phyloP scores from a whole-genome alignment of 2,113 vertebrate genomes.

The Sinocyclocheilus anophthalmus region DNA sequence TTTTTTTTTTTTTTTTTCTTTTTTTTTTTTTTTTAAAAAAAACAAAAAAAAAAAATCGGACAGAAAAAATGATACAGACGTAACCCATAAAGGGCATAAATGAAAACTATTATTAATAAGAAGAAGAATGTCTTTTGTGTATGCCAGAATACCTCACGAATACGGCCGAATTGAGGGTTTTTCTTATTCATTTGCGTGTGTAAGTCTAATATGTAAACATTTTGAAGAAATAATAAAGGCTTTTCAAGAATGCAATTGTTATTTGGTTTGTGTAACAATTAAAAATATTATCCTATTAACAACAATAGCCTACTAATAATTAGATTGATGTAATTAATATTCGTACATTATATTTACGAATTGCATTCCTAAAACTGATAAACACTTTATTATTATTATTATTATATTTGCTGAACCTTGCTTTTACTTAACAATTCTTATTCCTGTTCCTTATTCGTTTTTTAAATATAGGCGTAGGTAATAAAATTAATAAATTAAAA shows the following conservation, averaged over 20 bases:
- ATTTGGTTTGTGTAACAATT: slow-evolving; percentile 14
- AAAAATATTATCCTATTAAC: background rate
- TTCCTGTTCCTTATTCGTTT: background rate
- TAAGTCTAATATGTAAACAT: slow-evolving; percentile 39
- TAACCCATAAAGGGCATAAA: background rate
- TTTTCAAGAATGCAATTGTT: slow-evolving; percentile 16
- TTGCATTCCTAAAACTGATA: background rate
- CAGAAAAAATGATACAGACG: background rate
- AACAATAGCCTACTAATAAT: background rate
- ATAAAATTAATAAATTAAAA: too few relatives aligned
- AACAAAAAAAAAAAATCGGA: background rate
- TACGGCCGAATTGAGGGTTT: background rate
- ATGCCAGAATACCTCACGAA: background rate
- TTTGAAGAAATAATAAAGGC: slow-evolving; percentile 49
- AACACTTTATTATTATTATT: background rate
- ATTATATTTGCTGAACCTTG: background rate
- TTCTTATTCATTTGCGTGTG: slow-evolving; percentile 11
- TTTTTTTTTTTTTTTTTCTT: too few relatives aligned
- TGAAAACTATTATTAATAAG: too few relatives aligned
- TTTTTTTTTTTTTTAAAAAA: too few relatives aligned
- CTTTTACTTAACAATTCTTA: background rate
- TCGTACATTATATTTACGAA: background rate
- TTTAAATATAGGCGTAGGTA: too few relatives aligned
- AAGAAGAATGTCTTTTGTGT: background rate
- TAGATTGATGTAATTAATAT: background rate